Base-by-base conservation (phyloP, 2,797 vertebrate species). In the Crenuchus spilurus region DNA sequence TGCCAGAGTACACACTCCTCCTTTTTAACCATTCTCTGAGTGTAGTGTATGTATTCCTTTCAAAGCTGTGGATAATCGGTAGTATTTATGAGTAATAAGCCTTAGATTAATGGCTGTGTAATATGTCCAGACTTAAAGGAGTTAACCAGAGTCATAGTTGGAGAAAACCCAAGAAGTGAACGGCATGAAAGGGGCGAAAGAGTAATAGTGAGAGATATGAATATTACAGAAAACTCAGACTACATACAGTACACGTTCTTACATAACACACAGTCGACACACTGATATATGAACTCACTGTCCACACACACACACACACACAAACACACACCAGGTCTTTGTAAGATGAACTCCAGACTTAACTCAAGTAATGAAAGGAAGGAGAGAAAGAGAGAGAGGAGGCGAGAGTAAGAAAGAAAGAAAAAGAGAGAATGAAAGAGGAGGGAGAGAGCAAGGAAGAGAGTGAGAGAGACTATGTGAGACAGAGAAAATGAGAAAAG, bases 211-310 rank as follows among this genome's bases (percentile, higher is more conserved):
- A 46, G 16, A 26, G n/a, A n/a, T n/a, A n/a, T n/a, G n/a, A n/a
- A n/a, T n/a, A n/a, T n/a, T 10, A 33, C 64, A 66, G 48, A n/a
- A 41, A 39, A 62, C 16, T 61, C 49, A 37, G 70, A 44, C 44
- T 26, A 13, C 44, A 71, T 28, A 28, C 22, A 71, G 31, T 61
- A 62, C 57, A 72, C 69, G 30, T 60, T 60, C 37, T 62, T 62
- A 49, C 5, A n/a, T n/a, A n/a, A n/a, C n/a, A n/a, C n/a, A n/a
- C n/a, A n/a, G n/a, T n/a, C n/a, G n/a, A n/a, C n/a, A n/a, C n/a
- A n/a, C n/a, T n/a, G n/a, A n/a, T n/a, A n/a, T n/a, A n/a, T n/a
- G n/a, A n/a, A n/a, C n/a, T n/a, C n/a, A n/a, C n/a, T n/a, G n/a
- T n/a, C n/a, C n/a, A n/a, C n/a, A n/a, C n/a, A n/a, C n/a, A n/a